Evolutionary conservation across 2,888 invertebrate genomes (phyloP), one percentile per base, ranked within the genome.

Genomic region (Lottia scabra): DNA sequence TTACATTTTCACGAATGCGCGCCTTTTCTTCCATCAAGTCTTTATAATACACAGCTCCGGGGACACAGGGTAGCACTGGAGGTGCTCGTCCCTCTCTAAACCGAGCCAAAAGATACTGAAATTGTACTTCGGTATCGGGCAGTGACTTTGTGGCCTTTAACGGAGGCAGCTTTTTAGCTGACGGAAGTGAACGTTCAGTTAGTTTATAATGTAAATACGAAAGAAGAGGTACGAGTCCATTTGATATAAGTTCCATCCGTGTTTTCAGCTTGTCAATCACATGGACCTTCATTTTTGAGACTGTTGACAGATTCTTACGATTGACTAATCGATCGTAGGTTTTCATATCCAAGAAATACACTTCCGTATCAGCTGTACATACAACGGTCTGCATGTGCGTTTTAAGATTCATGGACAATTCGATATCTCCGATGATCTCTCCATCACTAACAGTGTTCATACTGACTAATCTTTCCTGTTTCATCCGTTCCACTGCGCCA

Each of bases 321-420:
- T 84, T 79, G 38, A 87, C 79, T 0, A 89, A 73, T 19, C 89
- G 76, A 64, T 88, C 89, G 71, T 84, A 84, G 73, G 88, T 89
- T 73, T 88, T 87, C 48, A 84, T 77, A 65, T 87, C 86, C n/a
- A 89, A 81, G 23, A 85, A 79, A 74, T 84, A 87, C 13, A 86
- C 85, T 30, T 85, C 84, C 12, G 87, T 86, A 64, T 81, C 76
- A 15, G 84, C 75, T 0, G 84, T 84, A 70, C 88, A 87, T 62
- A 80, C 75, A 3, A 88, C 85, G 2, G 86, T 85, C 63, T 86
- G 84, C 75, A 86, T 76, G 76, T 87, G 84, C 0, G 88, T 87
- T 16, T 77, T 76, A 70, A 85, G 78, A 67, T 79, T 82, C 56
- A 72, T 65, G 12, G 69, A 68, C 23, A 83, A 71, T 67, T 86